Evolutionary conservation across 1,140 invertebrate genomes (phyloP), one percentile per base, ranked within the genome.

Genomic region (Brachionus plicatilis): DNA sequence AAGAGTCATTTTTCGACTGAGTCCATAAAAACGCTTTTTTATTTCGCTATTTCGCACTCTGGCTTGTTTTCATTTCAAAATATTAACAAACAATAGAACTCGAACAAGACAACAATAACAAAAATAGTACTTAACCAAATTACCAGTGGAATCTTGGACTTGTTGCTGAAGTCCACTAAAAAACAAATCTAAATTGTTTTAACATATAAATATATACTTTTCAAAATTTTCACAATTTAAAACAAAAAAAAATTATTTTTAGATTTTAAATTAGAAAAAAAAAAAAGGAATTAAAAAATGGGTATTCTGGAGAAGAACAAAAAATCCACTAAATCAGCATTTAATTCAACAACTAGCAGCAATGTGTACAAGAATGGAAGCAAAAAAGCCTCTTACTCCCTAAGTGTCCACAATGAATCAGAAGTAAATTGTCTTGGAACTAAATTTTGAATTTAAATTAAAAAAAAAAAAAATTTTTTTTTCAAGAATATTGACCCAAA

Each of bases 21-120:
- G 37, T 43, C 68, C 68, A 72, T 43, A 72, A 72, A 72, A 72
- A 43, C 41, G 68, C 29, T 33, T 68, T 68, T 29, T 68, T 68
- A 65, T 68, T 68, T 66, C 12, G 20, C 27, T 29, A 33, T 37
- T 37, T 72, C 12, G 11, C 68, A 43, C 68, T 72, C 37, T 72
- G 14, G 33, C 33, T 72, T 72, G 68, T 45, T 43, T 41, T 72
- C 3, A 72, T 72, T 72, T 72, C 41, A 20, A 41, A 72, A 72
- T 72, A 72, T 72, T 72, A 72, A 43, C 68, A 41, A 72, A 72
- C 37, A 72, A 45, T 72, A 72, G 68, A 72, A 68, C 12, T 41
- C 33, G 37, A 45, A 72, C 33, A 72, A 72, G 41, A 72, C 33
- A 41, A 72, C 8, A 43, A 41, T 43, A 43, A 72, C 33, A 41